Evolutionary conservation across 2,797 vertebrate genomes (phyloP), one percentile per base, ranked within the genome.

Genomic region (Luscinia luscinia): DNA sequence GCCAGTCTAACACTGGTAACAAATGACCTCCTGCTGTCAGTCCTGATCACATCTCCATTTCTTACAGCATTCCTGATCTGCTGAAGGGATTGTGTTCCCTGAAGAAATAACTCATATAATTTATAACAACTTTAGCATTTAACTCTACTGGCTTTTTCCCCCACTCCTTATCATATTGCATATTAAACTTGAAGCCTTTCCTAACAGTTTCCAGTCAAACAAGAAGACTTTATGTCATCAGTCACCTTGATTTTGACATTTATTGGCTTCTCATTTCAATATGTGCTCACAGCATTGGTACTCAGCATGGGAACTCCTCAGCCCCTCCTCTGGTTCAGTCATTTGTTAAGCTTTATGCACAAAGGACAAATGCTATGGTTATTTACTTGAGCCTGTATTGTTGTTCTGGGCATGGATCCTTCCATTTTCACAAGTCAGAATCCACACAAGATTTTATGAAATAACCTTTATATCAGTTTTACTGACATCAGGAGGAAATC

Each of bases 391-490:
- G 69, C 32, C 77, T 81, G 30, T 81, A 43, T 64, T 92, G 87
- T 92, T 96, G 54, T 88, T 96, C 62, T 94, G 34, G 80, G 74
- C 70, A 95, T 5, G 61, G 38, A 55, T 69, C 90, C 87, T 95
- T 93, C 15, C 43, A 23, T 92, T 95, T 94, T 92, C 78, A 90
- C 52, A 86, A 96, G 63, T 36, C 94, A 95, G 84, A 94, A 90
- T 64, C 51, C 55, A 85, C 55, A 77, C 26, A 85, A 58, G 91
- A 84, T 84, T 94, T 96, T 73, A 79, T 94, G 52, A 97, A 95
- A 95, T 90, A 95, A 63, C 91, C 41, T 93, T 93, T 59, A 69
- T 81, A 68, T 88, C 92, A 46, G 54, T 89, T 96, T 96, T 78
- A 62, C 46, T 92, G 89, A 93, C 88, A 95, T 94, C 69, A 85